Conservation (phyloP, 2,113 vertebrate species). For the Uropsilus gracilis region DNA sequence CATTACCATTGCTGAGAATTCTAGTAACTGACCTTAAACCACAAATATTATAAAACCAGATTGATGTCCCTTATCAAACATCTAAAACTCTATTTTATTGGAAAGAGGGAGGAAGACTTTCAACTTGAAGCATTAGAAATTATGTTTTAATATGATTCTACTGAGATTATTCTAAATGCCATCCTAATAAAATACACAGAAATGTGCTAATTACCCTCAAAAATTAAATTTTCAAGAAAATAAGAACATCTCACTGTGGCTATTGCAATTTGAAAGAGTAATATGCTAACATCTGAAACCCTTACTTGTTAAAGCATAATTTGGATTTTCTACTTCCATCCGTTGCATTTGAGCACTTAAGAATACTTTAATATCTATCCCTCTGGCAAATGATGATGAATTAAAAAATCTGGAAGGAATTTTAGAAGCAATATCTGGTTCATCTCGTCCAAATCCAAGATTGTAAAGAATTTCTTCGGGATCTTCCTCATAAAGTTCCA, state of each 20-base stretch:
- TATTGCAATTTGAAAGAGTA: not conserved
- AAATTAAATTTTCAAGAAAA: constrained; percentile 44
- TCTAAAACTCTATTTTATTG: not conserved
- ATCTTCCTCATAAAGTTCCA: constrained; percentile 98
- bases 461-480: constrained; percentile 98
- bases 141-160: not conserved
- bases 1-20: not conserved
- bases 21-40: not conserved
- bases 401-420: constrained; percentile 97
- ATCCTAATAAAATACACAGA: not conserved
- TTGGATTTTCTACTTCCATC: constrained; percentile 98
- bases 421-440: constrained; percentile 95
- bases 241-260: not conserved
- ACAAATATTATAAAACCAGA: constrained; percentile 17
- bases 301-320: constrained; percentile 98
- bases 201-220: not conserved
- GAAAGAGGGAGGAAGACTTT: not conserved
- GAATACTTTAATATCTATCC: constrained; percentile 99
- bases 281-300: constrained; percentile 49
- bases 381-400: constrained; percentile 91
- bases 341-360: constrained; percentile 96
- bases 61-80: not conserved
- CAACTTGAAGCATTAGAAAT: not conserved
- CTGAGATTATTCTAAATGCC: constrained; percentile 9
- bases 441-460: constrained; percentile 97